Percentiles rank a stretch among this genome's conserved stretches.
Conservation (phyloP, 2,113 vertebrate genomes). For the Petrocephalus zakoni region DNA sequence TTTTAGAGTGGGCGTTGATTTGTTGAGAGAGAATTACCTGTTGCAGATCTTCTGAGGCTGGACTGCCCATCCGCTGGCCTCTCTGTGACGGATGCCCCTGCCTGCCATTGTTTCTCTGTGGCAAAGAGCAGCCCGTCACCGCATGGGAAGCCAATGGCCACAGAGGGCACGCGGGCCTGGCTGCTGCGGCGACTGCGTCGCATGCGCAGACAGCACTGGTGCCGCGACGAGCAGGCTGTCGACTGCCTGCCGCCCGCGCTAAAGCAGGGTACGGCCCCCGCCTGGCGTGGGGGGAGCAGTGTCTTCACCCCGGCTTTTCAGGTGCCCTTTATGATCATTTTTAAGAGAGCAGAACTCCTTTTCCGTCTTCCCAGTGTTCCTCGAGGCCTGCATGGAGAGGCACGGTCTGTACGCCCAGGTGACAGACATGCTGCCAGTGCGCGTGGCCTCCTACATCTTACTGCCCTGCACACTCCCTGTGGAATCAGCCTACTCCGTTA, state of each 20-base stretch:
- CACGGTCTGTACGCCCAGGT: constrained; percentile 61
- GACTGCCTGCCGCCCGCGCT: constrained; percentile 65
- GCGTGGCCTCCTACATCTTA: constrained; percentile 74
- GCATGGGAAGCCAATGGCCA: background rate
- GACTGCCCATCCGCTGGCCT: constrained; percentile 43
- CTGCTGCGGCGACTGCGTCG: constrained; percentile 51
- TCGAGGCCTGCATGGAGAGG: constrained; percentile 62
- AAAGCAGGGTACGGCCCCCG: constrained; percentile 58
- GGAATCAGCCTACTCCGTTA: constrained; percentile 64
- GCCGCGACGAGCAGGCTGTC: constrained; percentile 65
- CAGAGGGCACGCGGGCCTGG: constrained; percentile 43
- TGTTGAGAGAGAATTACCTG: background rate
- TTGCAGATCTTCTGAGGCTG: constrained; percentile 63
- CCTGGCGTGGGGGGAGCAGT: background rate
- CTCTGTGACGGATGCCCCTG: constrained; percentile 18
- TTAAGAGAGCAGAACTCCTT: background rate
- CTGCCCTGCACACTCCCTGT: constrained; percentile 81
- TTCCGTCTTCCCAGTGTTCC: constrained; percentile 62
- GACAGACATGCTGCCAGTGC: constrained; percentile 63
- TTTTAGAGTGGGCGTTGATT: background rate
- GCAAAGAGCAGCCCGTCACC: background rate
- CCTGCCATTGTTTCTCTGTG: constrained; percentile 32
- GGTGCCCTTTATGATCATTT: background rate
- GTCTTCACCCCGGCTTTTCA: background rate
- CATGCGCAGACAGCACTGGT: constrained; percentile 54